Percentiles rank a stretch among this genome's conserved stretches.
Evolutionary conservation across 2,113 vertebrate species (phyloP).

Genomic region (Hyaena hyaena): DNA sequence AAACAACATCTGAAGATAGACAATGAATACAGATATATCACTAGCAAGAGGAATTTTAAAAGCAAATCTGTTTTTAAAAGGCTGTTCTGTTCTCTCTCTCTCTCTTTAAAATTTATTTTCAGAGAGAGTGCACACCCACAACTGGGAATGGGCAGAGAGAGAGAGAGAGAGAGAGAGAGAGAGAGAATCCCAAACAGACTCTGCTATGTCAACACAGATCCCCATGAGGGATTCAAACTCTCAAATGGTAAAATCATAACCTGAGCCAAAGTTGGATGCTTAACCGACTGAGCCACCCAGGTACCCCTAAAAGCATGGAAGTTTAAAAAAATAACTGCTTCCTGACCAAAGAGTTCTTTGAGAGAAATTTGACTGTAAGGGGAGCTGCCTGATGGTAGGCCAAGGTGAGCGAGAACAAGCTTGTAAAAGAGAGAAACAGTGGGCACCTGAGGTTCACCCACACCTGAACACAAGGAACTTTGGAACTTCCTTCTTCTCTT

Average conservation of each 20-base stretch:
- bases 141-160: no score
- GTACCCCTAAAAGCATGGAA: background rate
- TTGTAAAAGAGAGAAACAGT: background rate
- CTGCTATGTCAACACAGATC: no score
- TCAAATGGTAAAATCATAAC: no score
- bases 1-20: background rate
- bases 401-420: background rate
- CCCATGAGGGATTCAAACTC: no score
- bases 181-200: no score
- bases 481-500: background rate
- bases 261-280: no score
- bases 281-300: no score
- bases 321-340: background rate
- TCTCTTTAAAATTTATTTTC: no score
- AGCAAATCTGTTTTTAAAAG: background rate
- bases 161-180: no score
- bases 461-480: background rate
- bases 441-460: background rate
- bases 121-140: no score
- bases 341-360: background rate
- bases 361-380: background rate
- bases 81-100: no score
- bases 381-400: background rate
- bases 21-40: background rate
- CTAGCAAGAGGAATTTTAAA: background rate